phyloP scores from a whole-genome alignment of 2,888 invertebrate species.

The Villa cingulata region DNA sequence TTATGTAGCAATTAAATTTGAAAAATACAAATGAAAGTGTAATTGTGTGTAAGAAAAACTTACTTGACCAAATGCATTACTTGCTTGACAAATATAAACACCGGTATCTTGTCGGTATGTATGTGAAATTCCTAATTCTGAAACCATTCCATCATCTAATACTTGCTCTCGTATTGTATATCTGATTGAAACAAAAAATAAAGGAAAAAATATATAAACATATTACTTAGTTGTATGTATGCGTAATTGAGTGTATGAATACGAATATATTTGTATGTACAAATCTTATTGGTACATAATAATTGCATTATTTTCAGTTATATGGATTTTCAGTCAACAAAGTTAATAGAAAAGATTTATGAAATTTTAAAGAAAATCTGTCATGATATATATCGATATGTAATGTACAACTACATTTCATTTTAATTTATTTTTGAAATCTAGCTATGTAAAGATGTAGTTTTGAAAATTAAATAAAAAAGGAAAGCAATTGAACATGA shows the following conservation, averaged over 20 bases:
- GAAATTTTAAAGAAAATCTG: no score
- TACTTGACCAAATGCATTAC: slow-evolving; percentile 82
- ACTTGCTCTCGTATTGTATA: slow-evolving; percentile 65
- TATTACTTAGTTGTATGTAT: not conserved
- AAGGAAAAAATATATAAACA: not conserved
- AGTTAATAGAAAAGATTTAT: no score
- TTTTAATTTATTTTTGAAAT: no score
- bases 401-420: no score
- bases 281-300: not conserved
- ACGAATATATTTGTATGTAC: no score
- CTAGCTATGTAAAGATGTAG: no score
- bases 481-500: no score
- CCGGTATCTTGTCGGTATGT: slow-evolving; percentile 82
- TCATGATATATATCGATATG: no score
- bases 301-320: not conserved
- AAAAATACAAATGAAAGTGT: no score
- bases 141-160: slow-evolving; percentile 67
- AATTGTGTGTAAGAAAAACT: not conserved
- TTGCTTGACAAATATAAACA: slow-evolving; percentile 72
- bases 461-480: no score
- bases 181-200: slow-evolving; percentile 27
- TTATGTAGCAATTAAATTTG: not conserved
- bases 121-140: slow-evolving; percentile 70
- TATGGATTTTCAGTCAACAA: no score
- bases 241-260: no score